Base-by-base conservation (phyloP, 2,888 invertebrate species). In the Cinara cedri region DNA sequence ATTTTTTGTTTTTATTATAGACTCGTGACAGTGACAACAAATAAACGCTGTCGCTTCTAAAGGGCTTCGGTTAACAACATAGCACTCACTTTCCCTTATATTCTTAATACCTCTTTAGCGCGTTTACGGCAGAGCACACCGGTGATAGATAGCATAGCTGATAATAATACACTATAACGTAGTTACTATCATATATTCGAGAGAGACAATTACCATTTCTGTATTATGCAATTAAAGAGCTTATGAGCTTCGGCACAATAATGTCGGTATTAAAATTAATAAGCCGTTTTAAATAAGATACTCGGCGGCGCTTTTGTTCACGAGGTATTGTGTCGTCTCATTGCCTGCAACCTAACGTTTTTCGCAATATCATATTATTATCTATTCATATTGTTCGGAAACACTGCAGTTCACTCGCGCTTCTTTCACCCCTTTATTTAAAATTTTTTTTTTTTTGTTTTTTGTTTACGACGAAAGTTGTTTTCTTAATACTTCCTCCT, bases 201-300 rank as follows among this genome's bases (percentile, higher is more conserved):
- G 72, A 60, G 46, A 72, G 51, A 34, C 62, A 62, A 63, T 74
- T 63, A 74, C 63, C 21, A 51, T 51, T 74, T 51, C 42, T 34
- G 51, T 74, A 63, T 74, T 74, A 74, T 51, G 68, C 68, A 78
- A 78, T 78, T 68, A 68, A 78, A 60, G 68, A 21, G 76, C 57
- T 78, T 68, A 78, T 14, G 68, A 34, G 46, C 55, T 44, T 34
- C 46, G 49, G 66, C 68, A 66, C 57, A 46, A 34, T 34, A 34
- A 57, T 68, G 66, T 76, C 55, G 26, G 55, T 68, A 68, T 76
- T 76, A 49, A 57, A 76, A 76, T 76, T 60, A 76, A 76, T 76
- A 76, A 76, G 66, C 57, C 68, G 55, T 76, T 76, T 76, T 68
- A 78, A 78, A 78, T 78, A 78, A 66, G 66, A 60, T 46, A 60